A percentile compares a stretch with the other conserved stretches of the same genome.
Conservation (phyloP, 2,113 vertebrate genomes). For the Ceyx melanurus region DNA sequence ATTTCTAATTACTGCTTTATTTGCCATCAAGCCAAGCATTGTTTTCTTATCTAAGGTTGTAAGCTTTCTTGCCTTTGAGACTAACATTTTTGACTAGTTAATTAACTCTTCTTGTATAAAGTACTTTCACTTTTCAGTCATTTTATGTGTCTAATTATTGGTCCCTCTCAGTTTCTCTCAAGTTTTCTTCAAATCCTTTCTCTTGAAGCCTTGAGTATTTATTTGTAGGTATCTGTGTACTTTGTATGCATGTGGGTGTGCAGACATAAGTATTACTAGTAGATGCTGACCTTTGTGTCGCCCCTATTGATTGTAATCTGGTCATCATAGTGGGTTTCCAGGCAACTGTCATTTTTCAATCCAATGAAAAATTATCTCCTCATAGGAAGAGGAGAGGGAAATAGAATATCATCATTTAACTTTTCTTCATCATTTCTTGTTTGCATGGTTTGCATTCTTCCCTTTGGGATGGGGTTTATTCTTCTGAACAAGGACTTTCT, state of each 20-base stretch:
- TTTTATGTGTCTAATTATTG: neutral
- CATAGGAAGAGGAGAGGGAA: neutral
- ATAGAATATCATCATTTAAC: neutral
- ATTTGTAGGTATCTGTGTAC: neutral
- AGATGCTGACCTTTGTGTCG: neutral
- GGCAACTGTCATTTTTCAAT: conserved; percentile 13
- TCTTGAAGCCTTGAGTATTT: neutral
- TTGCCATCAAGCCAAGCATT: neutral
- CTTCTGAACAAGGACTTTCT: neutral
- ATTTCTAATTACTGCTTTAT: conserved; percentile 34
- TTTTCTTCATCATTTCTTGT: neutral
- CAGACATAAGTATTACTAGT: neutral
- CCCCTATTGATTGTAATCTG: neutral
- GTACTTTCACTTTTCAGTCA: neutral
- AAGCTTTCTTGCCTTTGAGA: neutral
- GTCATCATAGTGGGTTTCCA: neutral
- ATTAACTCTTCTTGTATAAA: neutral
- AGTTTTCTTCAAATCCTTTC: neutral
- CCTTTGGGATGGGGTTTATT: rapidly evolving
- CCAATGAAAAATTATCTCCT: neutral
- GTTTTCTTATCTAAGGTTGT: neutral
- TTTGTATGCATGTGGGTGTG: neutral
- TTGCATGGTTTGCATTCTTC: neutral
- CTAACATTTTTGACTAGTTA: neutral
- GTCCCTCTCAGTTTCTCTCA: neutral